phyloP scores from a whole-genome alignment of 2,888 invertebrate species.

The Molanna angustata region DNA sequence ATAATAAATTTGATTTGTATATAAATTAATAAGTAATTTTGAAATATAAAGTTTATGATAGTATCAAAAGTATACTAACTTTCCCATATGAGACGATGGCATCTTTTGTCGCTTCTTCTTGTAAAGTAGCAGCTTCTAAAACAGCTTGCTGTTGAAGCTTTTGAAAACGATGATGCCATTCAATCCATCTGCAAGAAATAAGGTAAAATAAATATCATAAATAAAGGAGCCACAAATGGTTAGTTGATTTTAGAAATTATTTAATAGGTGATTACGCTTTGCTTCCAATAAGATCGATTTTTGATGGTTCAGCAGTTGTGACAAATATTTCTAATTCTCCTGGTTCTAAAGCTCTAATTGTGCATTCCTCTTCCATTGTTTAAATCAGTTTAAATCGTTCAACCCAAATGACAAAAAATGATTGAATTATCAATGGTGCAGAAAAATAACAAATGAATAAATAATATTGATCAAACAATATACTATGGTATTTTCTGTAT shows the following conservation, averaged over 20 bases:
- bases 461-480: too few species aligned
- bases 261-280: slow-evolving; percentile 39
- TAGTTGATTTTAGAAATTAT: background rate
- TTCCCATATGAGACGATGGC: slow-evolving; percentile 72
- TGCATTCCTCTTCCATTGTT: slow-evolving; percentile 11
- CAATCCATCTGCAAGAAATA: slow-evolving; percentile 63
- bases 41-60: too few species aligned
- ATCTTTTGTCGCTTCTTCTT: slow-evolving; percentile 85
- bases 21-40: too few species aligned
- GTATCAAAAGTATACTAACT: slow-evolving; percentile 52
- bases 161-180: slow-evolving; percentile 78
- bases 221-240: background rate
- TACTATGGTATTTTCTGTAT: too few species aligned
- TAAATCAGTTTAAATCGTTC: too few species aligned
- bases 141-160: slow-evolving; percentile 87
- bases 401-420: too few species aligned
- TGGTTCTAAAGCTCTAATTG: slow-evolving; percentile 51
- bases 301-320: slow-evolving; percentile 65
- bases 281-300: slow-evolving; percentile 66
- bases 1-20: too few species aligned
- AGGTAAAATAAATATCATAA: background rate
- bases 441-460: too few species aligned
- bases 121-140: slow-evolving; percentile 71
- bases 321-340: slow-evolving; percentile 75
- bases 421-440: too few species aligned